A percentile compares a stretch with the other conserved stretches of the same genome.
Conservation (phyloP, 2,113 vertebrate species). For the Leptobrachium ailaonicum region DNA sequence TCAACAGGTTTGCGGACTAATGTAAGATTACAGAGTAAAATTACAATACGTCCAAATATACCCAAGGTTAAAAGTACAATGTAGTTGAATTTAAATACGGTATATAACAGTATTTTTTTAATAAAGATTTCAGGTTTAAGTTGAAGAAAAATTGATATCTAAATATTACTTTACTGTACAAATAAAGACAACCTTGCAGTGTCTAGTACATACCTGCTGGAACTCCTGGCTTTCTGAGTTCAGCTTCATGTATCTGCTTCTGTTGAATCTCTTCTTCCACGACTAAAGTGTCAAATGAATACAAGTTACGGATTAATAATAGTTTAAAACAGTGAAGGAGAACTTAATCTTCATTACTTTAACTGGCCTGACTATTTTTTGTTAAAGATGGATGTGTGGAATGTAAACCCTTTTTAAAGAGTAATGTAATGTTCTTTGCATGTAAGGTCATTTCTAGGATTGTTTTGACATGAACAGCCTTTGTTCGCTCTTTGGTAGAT, state of each 20-base stretch:
- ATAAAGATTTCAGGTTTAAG: not conserved
- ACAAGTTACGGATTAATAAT: not conserved
- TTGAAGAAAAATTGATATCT: no score
- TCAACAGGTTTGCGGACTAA: conserved; percentile 77
- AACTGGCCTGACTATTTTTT: no score
- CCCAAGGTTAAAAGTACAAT: not conserved
- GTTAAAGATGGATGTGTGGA: no score
- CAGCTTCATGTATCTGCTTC: conserved; percentile 7
- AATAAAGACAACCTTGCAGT: no score
- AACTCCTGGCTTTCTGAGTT: not conserved
- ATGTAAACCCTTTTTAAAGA: no score
- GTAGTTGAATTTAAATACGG: no score
- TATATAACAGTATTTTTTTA: not conserved
- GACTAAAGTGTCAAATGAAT: conserved; percentile 12
- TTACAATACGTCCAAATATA: not conserved
- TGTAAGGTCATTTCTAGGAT: no score
- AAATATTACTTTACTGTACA: no score
- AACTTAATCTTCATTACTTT: no score
- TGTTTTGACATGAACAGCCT: no score
- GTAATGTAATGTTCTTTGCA: no score
- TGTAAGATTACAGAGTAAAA: conserved; percentile 42
- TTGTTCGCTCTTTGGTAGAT: no score
- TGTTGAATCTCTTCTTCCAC: conserved; percentile 36
- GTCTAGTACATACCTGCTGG: conserved; percentile 12
- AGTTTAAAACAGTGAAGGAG: not conserved